Percentiles rank a stretch among this genome's conserved stretches.
phyloP scores from a whole-genome alignment of 2,797 vertebrate genomes.

The Malurus splendens region DNA sequence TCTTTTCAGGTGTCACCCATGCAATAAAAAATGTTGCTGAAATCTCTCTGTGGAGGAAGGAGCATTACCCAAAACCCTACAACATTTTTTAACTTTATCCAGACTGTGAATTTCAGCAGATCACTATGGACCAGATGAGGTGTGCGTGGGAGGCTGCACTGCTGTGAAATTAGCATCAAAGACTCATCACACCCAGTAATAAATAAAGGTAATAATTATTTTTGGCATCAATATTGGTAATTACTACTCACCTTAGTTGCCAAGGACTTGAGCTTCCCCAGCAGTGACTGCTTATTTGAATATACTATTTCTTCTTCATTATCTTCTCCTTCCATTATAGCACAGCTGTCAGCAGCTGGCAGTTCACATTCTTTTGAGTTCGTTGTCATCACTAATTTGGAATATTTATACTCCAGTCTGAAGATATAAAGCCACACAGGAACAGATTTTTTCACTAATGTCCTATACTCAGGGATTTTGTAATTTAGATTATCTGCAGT shows the following conservation, averaged over 20 bases:
- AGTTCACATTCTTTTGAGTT: constrained; percentile 93
- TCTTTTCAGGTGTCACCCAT: background rate
- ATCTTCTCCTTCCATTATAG: constrained; percentile 97
- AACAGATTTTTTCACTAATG: background rate
- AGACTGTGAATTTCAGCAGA: background rate
- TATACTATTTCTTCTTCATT: constrained; percentile 93
- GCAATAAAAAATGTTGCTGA: background rate
- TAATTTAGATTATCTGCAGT: background rate
- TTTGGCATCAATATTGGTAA: background rate
- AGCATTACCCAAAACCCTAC: background rate
- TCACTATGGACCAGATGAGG: background rate
- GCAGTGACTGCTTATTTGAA: constrained; percentile 89
- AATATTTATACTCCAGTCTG: constrained; percentile 97
- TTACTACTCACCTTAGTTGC: constrained; percentile 87
- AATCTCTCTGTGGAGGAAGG: background rate
- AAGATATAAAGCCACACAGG: constrained; percentile 24
- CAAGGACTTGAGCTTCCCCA: constrained; percentile 92
- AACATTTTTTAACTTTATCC: background rate
- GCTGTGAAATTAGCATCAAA: background rate
- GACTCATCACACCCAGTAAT: background rate
- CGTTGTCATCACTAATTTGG: constrained; percentile 91
- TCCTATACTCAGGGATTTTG: background rate
- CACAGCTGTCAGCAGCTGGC: constrained; percentile 94
- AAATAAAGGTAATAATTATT: background rate
- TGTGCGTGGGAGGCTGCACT: background rate